Evolutionary conservation across 2,888 invertebrate species (phyloP).

Genomic region (Perdita meconis): DNA sequence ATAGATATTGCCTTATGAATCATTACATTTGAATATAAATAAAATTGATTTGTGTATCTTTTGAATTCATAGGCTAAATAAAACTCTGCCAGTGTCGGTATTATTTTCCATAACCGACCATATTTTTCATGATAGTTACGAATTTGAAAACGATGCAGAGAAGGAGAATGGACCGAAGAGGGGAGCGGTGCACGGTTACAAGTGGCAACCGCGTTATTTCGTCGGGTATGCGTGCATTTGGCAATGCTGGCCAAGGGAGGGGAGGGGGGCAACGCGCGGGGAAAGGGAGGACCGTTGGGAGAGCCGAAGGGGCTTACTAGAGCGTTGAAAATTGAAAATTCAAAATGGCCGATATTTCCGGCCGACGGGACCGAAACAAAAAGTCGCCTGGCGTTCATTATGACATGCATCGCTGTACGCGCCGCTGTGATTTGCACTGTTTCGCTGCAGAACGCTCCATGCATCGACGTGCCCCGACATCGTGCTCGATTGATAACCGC

Average conservation of each 20-base stretch:
- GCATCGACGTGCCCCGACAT: conserved; percentile 16
- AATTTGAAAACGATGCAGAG: no score
- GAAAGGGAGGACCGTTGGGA: conserved; percentile 43
- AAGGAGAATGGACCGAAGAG: background rate
- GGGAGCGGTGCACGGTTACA: conserved; percentile 3
- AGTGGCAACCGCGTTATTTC: conserved; percentile 15
- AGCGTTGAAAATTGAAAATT: conserved; percentile 85
- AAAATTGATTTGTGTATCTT: no score
- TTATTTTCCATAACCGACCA: no score
- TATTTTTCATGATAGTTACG: no score
- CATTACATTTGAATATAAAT: no score
- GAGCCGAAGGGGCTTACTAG: conserved; percentile 82
- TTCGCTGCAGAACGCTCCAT: conserved; percentile 69
- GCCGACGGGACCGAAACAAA: conserved; percentile 84
- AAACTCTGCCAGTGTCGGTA: no score
- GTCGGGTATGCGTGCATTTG: conserved; percentile 42
- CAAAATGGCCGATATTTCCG: conserved; percentile 84
- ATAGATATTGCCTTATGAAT: no score
- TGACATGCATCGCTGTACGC: conserved; percentile 83
- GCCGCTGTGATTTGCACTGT: conserved; percentile 82
- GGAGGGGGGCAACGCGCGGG: conserved; percentile 45
- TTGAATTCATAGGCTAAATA: no score
- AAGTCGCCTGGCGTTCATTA: conserved; percentile 83
- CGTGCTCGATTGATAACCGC: conserved; percentile 7
- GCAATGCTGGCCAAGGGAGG: conserved; percentile 26